Percentiles rank a stretch among this genome's conserved stretches.
Evolutionary conservation across 2,888 invertebrate genomes (phyloP).

Genomic region (Dynastes grantii): DNA sequence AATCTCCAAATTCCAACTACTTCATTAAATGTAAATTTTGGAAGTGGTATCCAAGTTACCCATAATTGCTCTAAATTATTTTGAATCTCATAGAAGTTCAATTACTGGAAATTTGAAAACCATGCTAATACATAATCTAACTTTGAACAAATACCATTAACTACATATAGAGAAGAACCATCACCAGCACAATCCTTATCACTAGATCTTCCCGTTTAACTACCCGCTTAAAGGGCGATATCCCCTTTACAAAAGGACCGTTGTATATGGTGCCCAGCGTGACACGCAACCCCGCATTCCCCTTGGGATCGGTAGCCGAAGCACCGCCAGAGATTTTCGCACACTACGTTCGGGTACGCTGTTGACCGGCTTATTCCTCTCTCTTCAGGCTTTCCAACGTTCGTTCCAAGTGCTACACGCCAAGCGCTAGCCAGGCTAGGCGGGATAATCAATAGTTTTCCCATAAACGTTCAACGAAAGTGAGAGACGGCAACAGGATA

Average conservation of each 20-base stretch:
- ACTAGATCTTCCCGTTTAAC: not conserved
- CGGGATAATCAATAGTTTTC: slow-evolving; percentile 48
- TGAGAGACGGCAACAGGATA: not conserved
- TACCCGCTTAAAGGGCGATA: not conserved
- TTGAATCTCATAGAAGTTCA: too few relatives aligned
- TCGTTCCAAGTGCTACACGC: not conserved
- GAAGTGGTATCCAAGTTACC: too few relatives aligned
- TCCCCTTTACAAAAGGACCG: not conserved
- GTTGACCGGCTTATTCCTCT: slow-evolving; percentile 29
- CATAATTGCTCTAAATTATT: too few relatives aligned
- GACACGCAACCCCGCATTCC: not conserved
- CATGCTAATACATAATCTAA: too few relatives aligned
- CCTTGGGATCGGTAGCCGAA: not conserved
- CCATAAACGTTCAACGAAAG: slow-evolving; percentile 32
- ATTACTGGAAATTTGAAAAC: too few relatives aligned
- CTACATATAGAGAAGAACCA: too few relatives aligned
- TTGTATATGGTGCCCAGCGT: too few relatives aligned
- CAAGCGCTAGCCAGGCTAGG: slow-evolving; percentile 7
- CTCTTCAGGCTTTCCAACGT: not conserved
- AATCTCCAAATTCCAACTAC: too few relatives aligned
- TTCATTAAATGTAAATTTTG: too few relatives aligned
- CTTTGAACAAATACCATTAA: too few relatives aligned
- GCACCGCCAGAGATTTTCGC: slow-evolving; percentile 25
- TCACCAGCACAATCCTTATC: not conserved
- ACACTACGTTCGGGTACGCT: slow-evolving; percentile 2